Evolutionary conservation across 2,797 vertebrate species (phyloP), one percentile per base, ranked within the genome.

Genomic region (Gymnopithys bicolor): DNA sequence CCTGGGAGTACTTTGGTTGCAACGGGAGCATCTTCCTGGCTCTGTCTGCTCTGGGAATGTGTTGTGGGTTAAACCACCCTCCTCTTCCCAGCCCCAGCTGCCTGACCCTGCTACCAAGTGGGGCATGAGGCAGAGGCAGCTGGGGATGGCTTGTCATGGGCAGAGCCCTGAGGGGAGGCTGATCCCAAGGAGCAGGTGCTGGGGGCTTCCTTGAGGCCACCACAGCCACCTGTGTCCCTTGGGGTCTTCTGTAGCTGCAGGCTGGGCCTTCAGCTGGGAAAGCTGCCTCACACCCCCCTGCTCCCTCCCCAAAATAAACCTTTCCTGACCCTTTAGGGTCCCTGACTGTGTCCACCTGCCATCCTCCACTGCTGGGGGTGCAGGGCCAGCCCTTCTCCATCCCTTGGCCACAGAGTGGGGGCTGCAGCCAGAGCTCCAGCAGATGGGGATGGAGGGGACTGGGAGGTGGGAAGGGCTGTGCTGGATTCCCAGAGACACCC

Each of bases 121-220:
- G 81, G 91, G 82, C 41, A 25, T 11, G 59, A 80, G 73, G 41
- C 10, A 2, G 52, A 4, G 55, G 88, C 88, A 84, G 79, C 93
- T 81, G 93, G 84, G 60, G 70, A 22, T 4, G 37, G 48, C n/a
- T 55, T 18, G 51, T 59, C 55, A 9, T 0, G 2, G 43, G 62
- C 25, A 27, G n/a, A 51, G 46, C 52, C 48, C 75, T 11, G 62
- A 2, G 2, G 63, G 74, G 41, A n/a, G 24, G 17, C 30, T 89
- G 82, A 73, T 28, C 59, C 55, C 2, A 0, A 32, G 37, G 15
- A 21, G 78, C 69, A 89, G 94, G 49, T 82, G 79, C 89, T 12
- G 37, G 74, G 78, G 70, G 83, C 88, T 80, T 84, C 87, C 91
- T 48, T 3, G 24, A 55, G 84, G 87, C 84, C 76, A 58, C 84